Evolutionary conservation across 2,113 vertebrate genomes (phyloP).

Genomic region (Thomomys bottae): DNA sequence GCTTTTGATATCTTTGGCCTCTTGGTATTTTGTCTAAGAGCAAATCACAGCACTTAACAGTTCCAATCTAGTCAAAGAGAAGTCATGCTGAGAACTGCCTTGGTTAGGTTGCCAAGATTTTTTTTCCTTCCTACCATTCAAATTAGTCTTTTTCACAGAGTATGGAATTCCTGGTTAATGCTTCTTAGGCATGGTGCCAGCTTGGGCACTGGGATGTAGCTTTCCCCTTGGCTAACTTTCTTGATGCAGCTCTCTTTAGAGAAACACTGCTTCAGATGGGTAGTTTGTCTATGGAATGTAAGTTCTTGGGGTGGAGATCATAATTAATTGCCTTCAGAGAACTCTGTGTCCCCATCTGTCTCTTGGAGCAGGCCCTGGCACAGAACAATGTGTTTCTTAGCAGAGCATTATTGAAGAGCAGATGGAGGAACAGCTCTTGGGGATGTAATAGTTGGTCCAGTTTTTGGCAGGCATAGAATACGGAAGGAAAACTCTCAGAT

Average conservation of each 20-base stretch:
- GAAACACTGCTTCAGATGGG: not conserved
- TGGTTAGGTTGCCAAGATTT: slow-evolving; percentile 1
- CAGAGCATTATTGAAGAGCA: not conserved
- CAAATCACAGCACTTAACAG: slow-evolving; percentile 6
- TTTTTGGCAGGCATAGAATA: not conserved
- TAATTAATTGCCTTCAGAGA: not conserved
- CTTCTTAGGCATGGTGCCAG: not conserved
- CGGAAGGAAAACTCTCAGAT: not conserved
- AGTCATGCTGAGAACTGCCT: slow-evolving; percentile 45
- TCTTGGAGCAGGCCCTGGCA: not conserved
- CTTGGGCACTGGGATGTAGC: not conserved
- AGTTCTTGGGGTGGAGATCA: not conserved
- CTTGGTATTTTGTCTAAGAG: slow-evolving; percentile 49
- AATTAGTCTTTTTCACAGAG: not conserved
- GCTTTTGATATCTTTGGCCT: slow-evolving; percentile 41
- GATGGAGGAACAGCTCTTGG: not conserved
- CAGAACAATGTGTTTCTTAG: not conserved
- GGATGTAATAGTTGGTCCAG: not conserved
- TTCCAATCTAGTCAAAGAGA: slow-evolving; percentile 30
- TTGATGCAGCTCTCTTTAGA: not conserved
- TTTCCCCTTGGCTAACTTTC: not conserved
- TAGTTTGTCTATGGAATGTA: not conserved
- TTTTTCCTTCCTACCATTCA: not conserved
- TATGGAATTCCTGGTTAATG: not conserved
- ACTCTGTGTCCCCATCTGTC: not conserved